A percentile compares a stretch with the other conserved stretches of the same genome.
Conservation (phyloP, 2,888 invertebrate genomes). For the Parapristionchus giblindavisi region DNA sequence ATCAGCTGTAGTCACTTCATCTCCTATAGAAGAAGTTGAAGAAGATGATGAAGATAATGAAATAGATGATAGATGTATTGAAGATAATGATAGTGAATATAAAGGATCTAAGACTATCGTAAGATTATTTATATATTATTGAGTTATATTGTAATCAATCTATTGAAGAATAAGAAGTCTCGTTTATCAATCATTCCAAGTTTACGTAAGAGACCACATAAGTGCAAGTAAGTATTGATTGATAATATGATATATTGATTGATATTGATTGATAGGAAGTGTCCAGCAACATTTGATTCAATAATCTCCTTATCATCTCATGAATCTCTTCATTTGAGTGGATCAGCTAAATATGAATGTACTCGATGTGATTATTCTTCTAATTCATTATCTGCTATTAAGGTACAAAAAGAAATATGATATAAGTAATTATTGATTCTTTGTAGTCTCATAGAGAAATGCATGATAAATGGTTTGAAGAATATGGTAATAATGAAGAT, state of each 20-base stretch:
- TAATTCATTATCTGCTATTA: slow-evolving; percentile 1
- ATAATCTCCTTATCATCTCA: slow-evolving; percentile 1
- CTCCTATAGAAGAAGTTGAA: too few relatives aligned
- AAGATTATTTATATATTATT: too few relatives aligned
- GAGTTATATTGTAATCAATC: too few relatives aligned
- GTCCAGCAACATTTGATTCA: slow-evolving; percentile 27
- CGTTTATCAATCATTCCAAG: too few relatives aligned
- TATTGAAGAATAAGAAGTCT: too few relatives aligned
- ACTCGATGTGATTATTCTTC: slow-evolving; percentile 18
- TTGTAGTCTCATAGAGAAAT: not conserved
- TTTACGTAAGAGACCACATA: too few relatives aligned
- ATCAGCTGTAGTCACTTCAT: too few relatives aligned
- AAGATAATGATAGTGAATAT: too few relatives aligned
- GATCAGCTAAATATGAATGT: slow-evolving; percentile 15
- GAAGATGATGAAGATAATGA: too few relatives aligned
- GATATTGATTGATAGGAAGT: slow-evolving; percentile 4
- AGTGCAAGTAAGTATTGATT: not conserved
- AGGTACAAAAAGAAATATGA: not conserved
- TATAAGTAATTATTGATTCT: not conserved
- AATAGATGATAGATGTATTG: too few relatives aligned
- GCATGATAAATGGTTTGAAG: not conserved
- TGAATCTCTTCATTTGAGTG: not conserved
- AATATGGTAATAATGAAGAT: not conserved
- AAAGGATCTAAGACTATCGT: too few relatives aligned
- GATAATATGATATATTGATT: not conserved